These are phyloP conservation scores for Bambusicola thoracicus DNA, from an alignment of 2,113 vertebrate genomes.

Conservation along the genomic window DNA sequence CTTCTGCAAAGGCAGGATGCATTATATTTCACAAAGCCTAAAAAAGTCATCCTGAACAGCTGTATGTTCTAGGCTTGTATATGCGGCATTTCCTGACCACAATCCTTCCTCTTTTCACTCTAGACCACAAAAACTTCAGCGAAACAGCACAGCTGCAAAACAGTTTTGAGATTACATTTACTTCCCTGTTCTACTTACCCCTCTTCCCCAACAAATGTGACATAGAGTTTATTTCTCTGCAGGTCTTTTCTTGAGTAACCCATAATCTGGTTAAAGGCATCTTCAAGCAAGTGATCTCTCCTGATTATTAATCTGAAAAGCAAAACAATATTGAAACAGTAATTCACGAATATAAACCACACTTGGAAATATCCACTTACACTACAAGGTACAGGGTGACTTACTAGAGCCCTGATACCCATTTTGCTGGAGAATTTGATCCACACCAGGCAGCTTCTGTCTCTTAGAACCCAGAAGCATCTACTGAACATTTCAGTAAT, in stretches of 20 bases:
- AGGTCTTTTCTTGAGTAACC: constrained; percentile 97
- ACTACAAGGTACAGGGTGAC: not conserved
- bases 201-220: constrained; percentile 97
- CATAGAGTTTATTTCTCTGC: constrained; percentile 96
- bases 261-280: constrained; percentile 99
- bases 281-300: constrained; percentile 96
- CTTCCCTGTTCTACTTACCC: constrained; percentile 86
- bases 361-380: not conserved
- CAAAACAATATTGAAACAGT: constrained; percentile 33
- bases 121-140: constrained; percentile 29
- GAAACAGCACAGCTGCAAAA: constrained; percentile 52
- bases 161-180: not conserved
- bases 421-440: not conserved
- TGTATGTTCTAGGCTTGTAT: constrained; percentile 44
- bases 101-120: constrained; percentile 72
- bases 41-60: constrained; percentile 41
- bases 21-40: constrained; percentile 4
- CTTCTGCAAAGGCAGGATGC: constrained; percentile 27
- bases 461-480: not conserved
- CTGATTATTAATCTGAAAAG: constrained; percentile 92
- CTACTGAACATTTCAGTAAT: not conserved
- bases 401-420: not conserved
- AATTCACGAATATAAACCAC: not conserved
- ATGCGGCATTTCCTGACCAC: constrained; percentile 67
- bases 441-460: not conserved